phyloP scores from a whole-genome alignment of 2,888 invertebrate genomes.

The Colostygia pectinataria region DNA sequence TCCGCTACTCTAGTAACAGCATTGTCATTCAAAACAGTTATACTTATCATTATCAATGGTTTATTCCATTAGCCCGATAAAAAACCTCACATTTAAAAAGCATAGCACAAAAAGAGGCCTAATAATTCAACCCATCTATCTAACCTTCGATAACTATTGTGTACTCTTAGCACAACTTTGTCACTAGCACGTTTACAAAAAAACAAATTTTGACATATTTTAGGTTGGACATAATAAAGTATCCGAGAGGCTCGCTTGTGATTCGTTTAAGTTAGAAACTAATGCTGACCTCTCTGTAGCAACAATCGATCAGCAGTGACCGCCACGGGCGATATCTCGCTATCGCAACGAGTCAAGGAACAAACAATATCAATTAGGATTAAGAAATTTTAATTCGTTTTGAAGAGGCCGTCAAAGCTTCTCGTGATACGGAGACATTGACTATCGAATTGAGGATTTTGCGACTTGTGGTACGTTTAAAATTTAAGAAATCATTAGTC shows the following conservation, averaged over 20 bases:
- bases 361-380: conserved; percentile 82
- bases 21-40: too few relatives aligned
- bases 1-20: too few relatives aligned
- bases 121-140: conserved; percentile 55
- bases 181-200: too few relatives aligned
- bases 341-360: conserved; percentile 63
- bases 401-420: conserved; percentile 68
- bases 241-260: background rate
- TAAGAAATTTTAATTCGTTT: conserved; percentile 73
- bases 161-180: background rate
- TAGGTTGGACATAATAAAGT: too few relatives aligned
- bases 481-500: too few relatives aligned
- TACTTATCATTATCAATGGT: too few relatives aligned
- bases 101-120: conserved; percentile 52
- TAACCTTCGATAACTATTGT: conserved; percentile 58
- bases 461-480: too few relatives aligned
- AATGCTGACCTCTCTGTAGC: conserved; percentile 14
- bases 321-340: conserved; percentile 52
- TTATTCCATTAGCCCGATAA: conserved; percentile 36
- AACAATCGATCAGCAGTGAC: conserved; percentile 61
- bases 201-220: background rate
- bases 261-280: background rate
- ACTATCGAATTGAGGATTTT: too few relatives aligned
- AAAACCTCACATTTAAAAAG: conserved; percentile 53
- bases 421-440: conserved; percentile 35